Evolutionary conservation across 2,113 vertebrate species (phyloP).

Genomic region (Lepisosteus osseus): DNA sequence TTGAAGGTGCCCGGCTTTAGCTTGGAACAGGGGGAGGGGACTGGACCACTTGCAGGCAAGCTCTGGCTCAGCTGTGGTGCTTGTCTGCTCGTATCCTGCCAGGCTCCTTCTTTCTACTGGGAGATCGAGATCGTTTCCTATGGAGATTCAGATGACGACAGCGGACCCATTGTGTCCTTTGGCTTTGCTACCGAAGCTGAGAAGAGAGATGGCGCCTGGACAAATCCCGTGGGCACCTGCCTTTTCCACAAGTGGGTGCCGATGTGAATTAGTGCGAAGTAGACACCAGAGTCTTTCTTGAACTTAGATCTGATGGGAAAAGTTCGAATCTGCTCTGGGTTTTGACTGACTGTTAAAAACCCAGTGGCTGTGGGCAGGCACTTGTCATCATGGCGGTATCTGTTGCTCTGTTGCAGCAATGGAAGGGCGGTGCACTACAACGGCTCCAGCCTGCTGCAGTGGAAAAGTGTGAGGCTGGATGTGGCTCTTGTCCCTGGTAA

Average conservation of each 20-base stretch:
- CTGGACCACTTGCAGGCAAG: too few species aligned
- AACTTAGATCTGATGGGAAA: too few species aligned
- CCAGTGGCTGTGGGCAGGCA: too few species aligned
- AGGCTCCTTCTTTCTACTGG: slow-evolving; percentile 98
- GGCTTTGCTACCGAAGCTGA: slow-evolving; percentile 96
- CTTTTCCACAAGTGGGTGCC: slow-evolving; percentile 92
- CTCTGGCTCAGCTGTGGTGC: too few species aligned
- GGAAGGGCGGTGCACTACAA: slow-evolving; percentile 96
- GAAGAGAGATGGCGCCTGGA: slow-evolving; percentile 96
- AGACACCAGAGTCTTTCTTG: too few species aligned
- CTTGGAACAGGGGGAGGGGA: too few species aligned
- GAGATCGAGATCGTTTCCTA: slow-evolving; percentile 96
- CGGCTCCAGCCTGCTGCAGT: slow-evolving; percentile 94
- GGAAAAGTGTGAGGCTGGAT: slow-evolving; percentile 95
- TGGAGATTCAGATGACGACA: slow-evolving; percentile 95
- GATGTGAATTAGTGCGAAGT: background rate
- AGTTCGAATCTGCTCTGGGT: too few species aligned
- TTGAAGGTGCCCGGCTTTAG: too few species aligned
- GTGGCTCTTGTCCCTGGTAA: slow-evolving; percentile 92
- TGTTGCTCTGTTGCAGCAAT: slow-evolving; percentile 69
- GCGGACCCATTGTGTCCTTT: slow-evolving; percentile 93
- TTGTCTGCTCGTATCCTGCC: slow-evolving; percentile 13
- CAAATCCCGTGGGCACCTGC: slow-evolving; percentile 96
- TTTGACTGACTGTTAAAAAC: too few species aligned
- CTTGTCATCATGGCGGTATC: background rate